Evolutionary conservation across 1,140 invertebrate species (phyloP).

Genomic region (Branchinecta lindahli): DNA sequence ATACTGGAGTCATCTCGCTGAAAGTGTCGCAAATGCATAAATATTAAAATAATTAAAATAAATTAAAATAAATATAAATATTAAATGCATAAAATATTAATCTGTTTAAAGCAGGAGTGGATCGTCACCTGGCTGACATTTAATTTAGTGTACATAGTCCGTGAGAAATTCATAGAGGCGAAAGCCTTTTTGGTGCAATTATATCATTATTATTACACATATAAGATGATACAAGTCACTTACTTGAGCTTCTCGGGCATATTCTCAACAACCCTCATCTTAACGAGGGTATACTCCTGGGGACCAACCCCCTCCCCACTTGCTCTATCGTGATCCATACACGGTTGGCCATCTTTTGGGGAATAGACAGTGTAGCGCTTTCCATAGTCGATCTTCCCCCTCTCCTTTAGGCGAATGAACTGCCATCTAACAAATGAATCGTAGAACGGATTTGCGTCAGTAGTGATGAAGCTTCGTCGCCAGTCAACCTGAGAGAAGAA

Average conservation of each 20-base stretch:
- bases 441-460: constrained; percentile 92
- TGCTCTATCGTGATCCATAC: constrained; percentile 97
- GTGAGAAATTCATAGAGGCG: too few species aligned
- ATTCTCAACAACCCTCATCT: constrained; percentile 67
- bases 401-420: constrained; percentile 69
- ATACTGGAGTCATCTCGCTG: too few species aligned
- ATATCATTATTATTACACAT: too few species aligned
- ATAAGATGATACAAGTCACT: background rate
- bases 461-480: constrained; percentile 93
- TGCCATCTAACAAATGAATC: constrained; percentile 98
- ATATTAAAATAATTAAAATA: too few species aligned
- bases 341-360: constrained; percentile 90
- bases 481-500: constrained; percentile 65
- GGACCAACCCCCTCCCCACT: constrained; percentile 93
- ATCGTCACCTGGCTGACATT: too few species aligned
- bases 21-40: too few species aligned
- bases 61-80: too few species aligned
- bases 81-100: too few species aligned
- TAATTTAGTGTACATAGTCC: too few species aligned
- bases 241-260: constrained; percentile 54
- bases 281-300: constrained; percentile 95
- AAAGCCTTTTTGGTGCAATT: too few species aligned
- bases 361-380: constrained; percentile 96
- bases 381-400: constrained; percentile 86
- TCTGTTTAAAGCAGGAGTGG: too few species aligned